Evolutionary conservation across 1,140 invertebrate genomes (phyloP).

Genomic region (Pseudomyrmex cubaensis): DNA sequence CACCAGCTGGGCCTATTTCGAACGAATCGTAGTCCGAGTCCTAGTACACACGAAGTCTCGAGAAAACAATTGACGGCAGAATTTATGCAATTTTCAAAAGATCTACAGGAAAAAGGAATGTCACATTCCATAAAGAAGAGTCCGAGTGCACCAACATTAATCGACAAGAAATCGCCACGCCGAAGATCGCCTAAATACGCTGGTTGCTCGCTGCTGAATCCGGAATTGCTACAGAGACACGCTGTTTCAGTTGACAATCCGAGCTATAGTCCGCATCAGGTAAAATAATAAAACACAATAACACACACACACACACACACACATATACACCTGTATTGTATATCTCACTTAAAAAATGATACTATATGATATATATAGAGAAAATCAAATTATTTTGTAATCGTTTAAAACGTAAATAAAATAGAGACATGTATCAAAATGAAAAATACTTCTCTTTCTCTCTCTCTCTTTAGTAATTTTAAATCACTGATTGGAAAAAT

Average conservation of each 20-base stretch:
- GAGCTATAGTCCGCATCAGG: slow-evolving; percentile 81
- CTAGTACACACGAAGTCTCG: slow-evolving; percentile 78
- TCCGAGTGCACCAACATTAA: slow-evolving; percentile 86
- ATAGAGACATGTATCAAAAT: too few relatives aligned
- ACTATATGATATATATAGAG: too few relatives aligned
- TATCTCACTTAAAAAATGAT: too few relatives aligned
- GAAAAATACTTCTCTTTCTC: too few relatives aligned
- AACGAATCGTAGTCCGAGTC: slow-evolving; percentile 84
- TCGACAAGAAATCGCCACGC: slow-evolving; percentile 84
- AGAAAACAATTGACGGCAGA: slow-evolving; percentile 88
- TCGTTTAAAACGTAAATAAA: too few relatives aligned
- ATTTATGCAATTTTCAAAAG: slow-evolving; percentile 89
- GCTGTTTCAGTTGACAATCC: slow-evolving; percentile 89
- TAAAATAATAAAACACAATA: slow-evolving; percentile 32
- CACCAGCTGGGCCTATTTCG: slow-evolving; percentile 88
- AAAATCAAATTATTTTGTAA: too few relatives aligned
- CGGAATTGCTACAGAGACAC: slow-evolving; percentile 87
- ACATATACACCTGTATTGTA: too few relatives aligned
- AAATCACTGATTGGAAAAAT: too few relatives aligned
- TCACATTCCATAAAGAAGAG: slow-evolving; percentile 85
- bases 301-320: too few relatives aligned
- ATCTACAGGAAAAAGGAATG: slow-evolving; percentile 84
- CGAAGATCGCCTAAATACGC: slow-evolving; percentile 82
- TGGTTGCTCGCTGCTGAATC: slow-evolving; percentile 87
- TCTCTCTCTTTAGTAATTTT: background rate